Evolutionary conservation across 2,888 invertebrate species (phyloP), one percentile per base, ranked within the genome.

Genomic region (Drosophila mettleri): DNA sequence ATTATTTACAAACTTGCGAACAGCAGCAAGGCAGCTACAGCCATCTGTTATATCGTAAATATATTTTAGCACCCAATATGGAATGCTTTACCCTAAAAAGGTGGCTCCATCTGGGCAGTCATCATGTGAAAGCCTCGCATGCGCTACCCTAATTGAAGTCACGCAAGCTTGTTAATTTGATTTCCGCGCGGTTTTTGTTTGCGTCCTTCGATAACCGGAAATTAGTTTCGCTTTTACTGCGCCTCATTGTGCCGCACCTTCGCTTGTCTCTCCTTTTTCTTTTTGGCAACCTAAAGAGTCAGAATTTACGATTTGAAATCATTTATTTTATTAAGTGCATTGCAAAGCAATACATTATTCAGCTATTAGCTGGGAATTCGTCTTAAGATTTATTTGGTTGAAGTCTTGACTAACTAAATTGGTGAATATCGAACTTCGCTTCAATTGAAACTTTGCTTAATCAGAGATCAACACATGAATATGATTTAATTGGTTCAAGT

Each of bases 161-260:
- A 83, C 84, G 86, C 67, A 60, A 53, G 36, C 49, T 68, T 55
- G 48, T 64, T 87, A 80, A 85, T 81, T 87, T 78, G 80, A 87
- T 89, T 88, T 88, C 90, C 89, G 75, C 69, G 72, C 69, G 69
- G 69, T 57, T 71, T 73, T 70, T 77, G 59, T 87, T 71, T 74
- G 62, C 71, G 68, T 46, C 58, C 34, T 58, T 65, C 80, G 59
- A 65, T 88, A 64, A 57, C 89, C 86, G 89, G 89, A 86, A 86
- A 86, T 86, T 85, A 86, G 75, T 89, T 86, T 85, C 88, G 88
- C 76, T 85, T 87, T 64, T 73, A 69, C 52, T 58, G 60, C 38
- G 65, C 70, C 59, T 49, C 31, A 55, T 60, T 1, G 0, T 38
- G 67, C 62, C 72, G 52, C 72, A 71, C 70, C 63, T 70, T 54